Evolutionary conservation across 2,888 invertebrate genomes (phyloP).

Genomic region (Mimachlamys varia): DNA sequence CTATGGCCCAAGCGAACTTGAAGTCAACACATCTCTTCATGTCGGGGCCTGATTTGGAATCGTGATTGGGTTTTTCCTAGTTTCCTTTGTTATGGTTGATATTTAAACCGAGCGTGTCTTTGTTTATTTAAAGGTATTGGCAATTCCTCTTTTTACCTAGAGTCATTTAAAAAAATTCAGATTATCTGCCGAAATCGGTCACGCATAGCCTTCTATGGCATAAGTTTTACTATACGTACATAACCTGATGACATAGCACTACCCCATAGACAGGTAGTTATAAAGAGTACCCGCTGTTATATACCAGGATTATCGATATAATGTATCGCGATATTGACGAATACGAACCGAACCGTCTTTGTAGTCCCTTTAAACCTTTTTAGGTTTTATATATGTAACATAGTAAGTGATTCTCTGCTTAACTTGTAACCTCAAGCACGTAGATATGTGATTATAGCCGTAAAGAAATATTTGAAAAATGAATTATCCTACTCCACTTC

Average conservation of each 20-base stretch:
- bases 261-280: neutral
- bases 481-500: too few relatives aligned
- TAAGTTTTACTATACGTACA: neutral
- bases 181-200: neutral
- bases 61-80: neutral
- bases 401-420: neutral
- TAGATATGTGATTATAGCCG: neutral
- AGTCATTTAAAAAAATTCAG: neutral
- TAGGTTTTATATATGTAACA: neutral
- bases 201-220: neutral
- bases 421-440: neutral
- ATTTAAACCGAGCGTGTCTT: neutral
- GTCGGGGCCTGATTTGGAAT: neutral
- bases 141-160: neutral
- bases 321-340: neutral
- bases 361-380: neutral
- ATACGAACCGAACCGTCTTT: neutral
- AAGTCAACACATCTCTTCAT: neutral
- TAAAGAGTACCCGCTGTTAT: neutral
- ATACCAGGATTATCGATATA: neutral
- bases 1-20: neutral
- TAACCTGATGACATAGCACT: too few relatives aligned
- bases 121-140: neutral
- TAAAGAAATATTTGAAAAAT: neutral
- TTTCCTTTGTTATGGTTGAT: neutral